Percentiles rank a stretch among this genome's conserved stretches.
Evolutionary conservation across 2,113 vertebrate genomes (phyloP).

Genomic region (Hyaena hyaena): DNA sequence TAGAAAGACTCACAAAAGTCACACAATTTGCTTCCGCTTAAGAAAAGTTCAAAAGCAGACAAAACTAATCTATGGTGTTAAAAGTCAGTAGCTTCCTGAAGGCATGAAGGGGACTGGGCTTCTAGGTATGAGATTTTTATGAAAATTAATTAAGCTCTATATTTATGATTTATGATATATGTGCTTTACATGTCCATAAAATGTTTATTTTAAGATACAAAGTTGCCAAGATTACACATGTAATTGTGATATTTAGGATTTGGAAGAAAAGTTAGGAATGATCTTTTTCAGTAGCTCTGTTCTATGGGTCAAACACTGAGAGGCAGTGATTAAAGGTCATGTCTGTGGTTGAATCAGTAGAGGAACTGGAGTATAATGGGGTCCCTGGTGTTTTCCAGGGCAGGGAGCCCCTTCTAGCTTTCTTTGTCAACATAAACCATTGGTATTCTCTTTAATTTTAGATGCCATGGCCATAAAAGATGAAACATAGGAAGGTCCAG

Average conservation of each 20-base stretch:
- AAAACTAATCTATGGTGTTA: not conserved
- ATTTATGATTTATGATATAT: not conserved
- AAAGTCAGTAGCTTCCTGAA: not conserved
- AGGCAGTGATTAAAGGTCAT: not conserved
- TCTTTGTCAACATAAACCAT: not conserved
- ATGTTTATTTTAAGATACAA: not conserved
- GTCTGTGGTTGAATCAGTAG: not conserved
- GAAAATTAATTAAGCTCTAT: not conserved
- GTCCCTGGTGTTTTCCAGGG: fast-evolving
- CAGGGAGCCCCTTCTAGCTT: not conserved
- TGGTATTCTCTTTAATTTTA: not conserved
- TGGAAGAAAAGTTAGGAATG: not conserved
- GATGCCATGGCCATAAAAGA: not conserved
- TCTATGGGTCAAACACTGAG: not conserved
- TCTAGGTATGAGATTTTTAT: not conserved
- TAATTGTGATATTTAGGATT: not conserved
- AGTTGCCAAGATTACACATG: not conserved
- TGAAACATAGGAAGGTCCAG: not conserved
- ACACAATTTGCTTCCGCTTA: too few species aligned
- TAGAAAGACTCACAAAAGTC: not conserved
- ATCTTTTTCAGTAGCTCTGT: too few species aligned
- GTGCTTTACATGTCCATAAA: not conserved
- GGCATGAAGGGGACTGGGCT: not conserved
- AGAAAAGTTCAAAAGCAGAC: not conserved
- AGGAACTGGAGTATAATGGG: not conserved